These are phyloP conservation scores for Indicator maculatus DNA, from an alignment of 2,113 vertebrate genomes.

Conservation along the genomic window DNA sequence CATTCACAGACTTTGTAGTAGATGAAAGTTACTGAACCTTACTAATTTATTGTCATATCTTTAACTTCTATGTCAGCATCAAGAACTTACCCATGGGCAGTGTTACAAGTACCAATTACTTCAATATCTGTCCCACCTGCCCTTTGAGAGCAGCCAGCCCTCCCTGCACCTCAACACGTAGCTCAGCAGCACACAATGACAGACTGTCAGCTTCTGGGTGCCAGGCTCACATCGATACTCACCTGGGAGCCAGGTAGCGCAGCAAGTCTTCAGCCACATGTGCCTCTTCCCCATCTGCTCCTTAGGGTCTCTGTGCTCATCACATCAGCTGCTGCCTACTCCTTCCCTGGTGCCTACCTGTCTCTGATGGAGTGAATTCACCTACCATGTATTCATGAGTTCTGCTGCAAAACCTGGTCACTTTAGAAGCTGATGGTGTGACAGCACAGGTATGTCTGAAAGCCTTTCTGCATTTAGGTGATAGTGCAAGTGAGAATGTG, in stretches of 20 bases:
- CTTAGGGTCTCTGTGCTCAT: neutral
- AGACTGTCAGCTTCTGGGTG: neutral
- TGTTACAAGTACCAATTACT: too few species aligned
- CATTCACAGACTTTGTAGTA: neutral
- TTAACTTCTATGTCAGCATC: neutral
- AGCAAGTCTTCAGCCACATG: rapidly evolving
- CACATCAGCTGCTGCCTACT: neutral
- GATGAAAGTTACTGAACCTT: neutral
- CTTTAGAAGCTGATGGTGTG: neutral
- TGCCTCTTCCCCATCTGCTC: neutral
- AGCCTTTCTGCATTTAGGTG: neutral
- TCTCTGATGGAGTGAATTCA: neutral
- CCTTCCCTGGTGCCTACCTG: rapidly evolving
- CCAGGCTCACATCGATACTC: rapidly evolving
- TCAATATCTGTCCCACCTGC: neutral
- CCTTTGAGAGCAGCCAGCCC: neutral
- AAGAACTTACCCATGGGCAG: neutral
- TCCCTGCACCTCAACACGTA: neutral
- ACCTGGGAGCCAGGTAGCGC: neutral
- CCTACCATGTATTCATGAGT: rapidly evolving
- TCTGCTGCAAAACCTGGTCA: neutral
- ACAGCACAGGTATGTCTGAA: neutral
- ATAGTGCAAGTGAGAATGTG: neutral
- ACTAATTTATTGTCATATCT: neutral
- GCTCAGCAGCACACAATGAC: neutral